phyloP scores from a whole-genome alignment of 2,797 vertebrate species.

The Cygnus olor region DNA sequence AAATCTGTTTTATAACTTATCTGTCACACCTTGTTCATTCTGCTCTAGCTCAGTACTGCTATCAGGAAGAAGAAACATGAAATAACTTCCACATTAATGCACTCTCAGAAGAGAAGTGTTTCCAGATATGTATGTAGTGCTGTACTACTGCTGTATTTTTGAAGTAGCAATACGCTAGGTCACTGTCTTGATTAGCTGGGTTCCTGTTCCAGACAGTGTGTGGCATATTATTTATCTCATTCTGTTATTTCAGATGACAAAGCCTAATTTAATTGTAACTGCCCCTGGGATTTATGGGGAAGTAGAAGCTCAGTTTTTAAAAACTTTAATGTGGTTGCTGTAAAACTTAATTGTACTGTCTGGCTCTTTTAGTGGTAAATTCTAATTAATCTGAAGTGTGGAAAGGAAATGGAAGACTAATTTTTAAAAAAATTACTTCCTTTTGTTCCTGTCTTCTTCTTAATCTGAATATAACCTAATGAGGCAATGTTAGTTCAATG shows the following conservation, averaged over 20 bases:
- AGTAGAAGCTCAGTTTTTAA: slow-evolving; percentile 42
- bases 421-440: slow-evolving; percentile 18
- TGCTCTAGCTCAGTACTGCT: not conserved
- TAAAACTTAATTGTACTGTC: slow-evolving; percentile 68
- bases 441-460: slow-evolving; percentile 54
- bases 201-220: not conserved
- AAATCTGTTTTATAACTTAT: not conserved
- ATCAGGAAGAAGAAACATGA: not conserved
- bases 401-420: slow-evolving; percentile 47
- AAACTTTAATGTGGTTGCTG: slow-evolving; percentile 53
- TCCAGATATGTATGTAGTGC: not conserved
- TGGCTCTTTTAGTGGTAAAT: slow-evolving; percentile 60
- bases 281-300: slow-evolving; percentile 42
- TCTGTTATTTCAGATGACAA: slow-evolving; percentile 46
- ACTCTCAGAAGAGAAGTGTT: not conserved
- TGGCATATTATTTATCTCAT: slow-evolving; percentile 4
- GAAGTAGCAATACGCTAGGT: not conserved
- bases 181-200: not conserved
- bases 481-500: slow-evolving; percentile 42
- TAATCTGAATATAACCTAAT: slow-evolving; percentile 56
- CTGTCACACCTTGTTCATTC: not conserved
- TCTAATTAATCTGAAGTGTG: slow-evolving; percentile 65
- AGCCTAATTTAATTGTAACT: slow-evolving; percentile 58
- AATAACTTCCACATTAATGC: not conserved
- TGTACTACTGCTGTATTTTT: not conserved